Evolutionary conservation across 2,888 invertebrate species (phyloP), one percentile per base, ranked within the genome.

Genomic region (Suillia variegata): DNA sequence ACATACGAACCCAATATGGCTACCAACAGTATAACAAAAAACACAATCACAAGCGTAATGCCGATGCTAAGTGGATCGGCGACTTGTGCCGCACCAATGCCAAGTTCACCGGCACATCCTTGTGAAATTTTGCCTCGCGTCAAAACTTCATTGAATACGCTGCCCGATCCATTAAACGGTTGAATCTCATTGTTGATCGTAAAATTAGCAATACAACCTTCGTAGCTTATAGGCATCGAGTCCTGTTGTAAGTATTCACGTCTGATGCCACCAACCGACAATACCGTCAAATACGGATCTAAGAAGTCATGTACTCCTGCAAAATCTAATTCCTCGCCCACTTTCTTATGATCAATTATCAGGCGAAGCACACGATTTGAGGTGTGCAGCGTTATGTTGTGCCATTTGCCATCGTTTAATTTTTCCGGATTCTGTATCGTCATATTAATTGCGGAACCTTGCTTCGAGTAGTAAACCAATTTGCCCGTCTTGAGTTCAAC

Each of bases 61-160:
- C 96, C 97, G 63, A 96, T 94, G 73, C 93, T 94, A 8, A 97
- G 84, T 0, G 95, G 95, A 83, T 94, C 93, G 2, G 94, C 89
- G 3, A 90, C 89, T 67, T 91, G 88, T 0, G 90, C 88, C 1
- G 90, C 87, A 22, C 92, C 92, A 34, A 90, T 87, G 21, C 91
- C 92, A 59, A 91, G 86, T 3, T 88, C 87, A 54, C 89, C 91
- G 62, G 87, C 87, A 76, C 96, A 96, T 15, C 93, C 93, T 56
- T 83, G 83, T 48, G 85, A 83, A 15, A 94, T 87, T 80, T 90
- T 91, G 20, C 94, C 94, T 71, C 87, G 87, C 48, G 86, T 85
- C 0, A 87, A 70, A 0, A 89, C 88, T 62, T 91, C 89, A 60
- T 85, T 85, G 68, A 94, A 92, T 60, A 94, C 88, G 67, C 89